Conservation (phyloP, 1,140 invertebrate species). For the Pemphigus obesinymphae region DNA sequence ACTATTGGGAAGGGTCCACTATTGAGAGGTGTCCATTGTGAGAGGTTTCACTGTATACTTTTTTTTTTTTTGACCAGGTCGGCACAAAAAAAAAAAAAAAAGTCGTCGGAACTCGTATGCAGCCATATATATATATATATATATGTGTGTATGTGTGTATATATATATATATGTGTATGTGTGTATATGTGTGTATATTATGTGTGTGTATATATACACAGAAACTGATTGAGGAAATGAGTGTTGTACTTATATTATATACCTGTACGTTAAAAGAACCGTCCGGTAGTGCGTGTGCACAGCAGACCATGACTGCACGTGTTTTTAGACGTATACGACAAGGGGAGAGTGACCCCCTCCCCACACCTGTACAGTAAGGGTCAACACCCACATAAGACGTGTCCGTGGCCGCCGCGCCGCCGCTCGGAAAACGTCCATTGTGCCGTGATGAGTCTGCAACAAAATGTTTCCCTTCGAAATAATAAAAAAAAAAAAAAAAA, state of each 20-base stretch:
- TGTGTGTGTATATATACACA: no score
- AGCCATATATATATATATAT: no score
- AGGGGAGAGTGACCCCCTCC: not conserved
- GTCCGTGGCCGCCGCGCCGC: not conserved
- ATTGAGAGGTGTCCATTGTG: no score
- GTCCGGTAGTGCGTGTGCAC: no score
- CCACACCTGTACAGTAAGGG: not conserved
- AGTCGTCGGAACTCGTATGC: no score
- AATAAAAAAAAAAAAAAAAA: not conserved
- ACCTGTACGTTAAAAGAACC: no score
- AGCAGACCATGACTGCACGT: conserved; percentile 23
- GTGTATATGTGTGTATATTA: not conserved
- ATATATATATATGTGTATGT: not conserved
- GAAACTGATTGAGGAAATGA: no score
- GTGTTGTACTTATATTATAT: no score
- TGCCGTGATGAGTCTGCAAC: conserved; percentile 36
- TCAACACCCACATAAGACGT: conserved; percentile 2
- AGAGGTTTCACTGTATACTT: no score
- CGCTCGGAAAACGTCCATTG: conserved; percentile 26
- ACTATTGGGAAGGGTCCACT: no score
- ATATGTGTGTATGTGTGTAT: not conserved
- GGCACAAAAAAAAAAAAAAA: no score
- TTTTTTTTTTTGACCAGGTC: no score
- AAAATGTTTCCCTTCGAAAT: conserved; percentile 4
- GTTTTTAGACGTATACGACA: not conserved